These are phyloP conservation scores for Emydocephalus ijimae DNA, from an alignment of 2,113 vertebrate species.

Conservation along the genomic window DNA sequence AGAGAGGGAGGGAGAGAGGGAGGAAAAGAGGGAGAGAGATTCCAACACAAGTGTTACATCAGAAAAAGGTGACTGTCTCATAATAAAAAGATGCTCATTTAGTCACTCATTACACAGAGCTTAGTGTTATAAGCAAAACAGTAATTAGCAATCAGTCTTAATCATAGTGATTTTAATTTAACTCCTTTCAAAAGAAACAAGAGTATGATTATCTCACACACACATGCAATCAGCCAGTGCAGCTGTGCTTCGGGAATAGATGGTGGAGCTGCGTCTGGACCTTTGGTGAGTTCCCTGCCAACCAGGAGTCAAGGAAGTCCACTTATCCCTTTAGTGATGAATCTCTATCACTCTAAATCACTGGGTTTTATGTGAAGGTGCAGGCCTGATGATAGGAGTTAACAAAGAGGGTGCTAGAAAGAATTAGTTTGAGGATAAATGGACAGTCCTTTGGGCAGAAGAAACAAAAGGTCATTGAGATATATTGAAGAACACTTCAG, in stretches of 20 bases:
- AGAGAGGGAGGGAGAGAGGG: not conserved
- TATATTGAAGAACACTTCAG: not conserved
- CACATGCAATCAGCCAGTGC: not conserved
- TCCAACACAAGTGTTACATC: not conserved
- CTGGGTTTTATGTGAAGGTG: not conserved
- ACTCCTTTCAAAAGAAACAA: conserved; percentile 32
- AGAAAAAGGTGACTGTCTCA: not conserved
- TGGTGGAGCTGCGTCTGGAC: not conserved
- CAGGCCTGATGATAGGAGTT: not conserved
- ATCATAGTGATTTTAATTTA: conserved; percentile 8
- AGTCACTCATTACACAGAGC: not conserved
- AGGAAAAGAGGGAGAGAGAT: too few relatives aligned
- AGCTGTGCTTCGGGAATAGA: not conserved
- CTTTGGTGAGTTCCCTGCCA: not conserved
- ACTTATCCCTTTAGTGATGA: not conserved
- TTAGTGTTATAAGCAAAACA: conserved; percentile 11
- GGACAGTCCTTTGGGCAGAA: not conserved
- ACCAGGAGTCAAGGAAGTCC: too few relatives aligned
- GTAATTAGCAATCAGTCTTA: conserved; percentile 16
- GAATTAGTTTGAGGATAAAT: not conserved
- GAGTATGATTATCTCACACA: not conserved
- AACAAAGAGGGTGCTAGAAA: not conserved
- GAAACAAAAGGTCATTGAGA: not conserved
- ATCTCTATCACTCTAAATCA: not conserved
- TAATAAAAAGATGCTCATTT: not conserved